Evolutionary conservation across 2,888 invertebrate species (phyloP).

Genomic region (Phragmatobia fuliginosa): DNA sequence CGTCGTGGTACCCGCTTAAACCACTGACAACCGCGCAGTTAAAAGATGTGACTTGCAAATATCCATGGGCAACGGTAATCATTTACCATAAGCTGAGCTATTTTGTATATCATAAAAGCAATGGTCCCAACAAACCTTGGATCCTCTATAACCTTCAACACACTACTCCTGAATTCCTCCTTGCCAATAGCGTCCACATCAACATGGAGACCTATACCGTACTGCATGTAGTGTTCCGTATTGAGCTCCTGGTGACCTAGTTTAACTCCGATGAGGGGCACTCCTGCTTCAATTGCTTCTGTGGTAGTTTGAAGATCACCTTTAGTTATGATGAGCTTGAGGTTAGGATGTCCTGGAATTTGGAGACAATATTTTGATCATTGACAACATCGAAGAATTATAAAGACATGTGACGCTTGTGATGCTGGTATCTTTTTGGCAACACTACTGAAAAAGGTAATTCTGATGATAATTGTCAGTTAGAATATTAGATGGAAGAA

Average conservation of each 20-base stretch:
- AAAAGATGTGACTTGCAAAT: too few species aligned
- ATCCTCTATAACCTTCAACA: slow-evolving; percentile 19
- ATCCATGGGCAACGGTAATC: too few species aligned
- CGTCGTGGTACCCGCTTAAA: too few species aligned
- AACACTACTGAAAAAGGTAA: too few species aligned
- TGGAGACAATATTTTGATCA: neutral
- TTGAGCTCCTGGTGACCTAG: slow-evolving; percentile 32
- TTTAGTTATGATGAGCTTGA: slow-evolving; percentile 38
- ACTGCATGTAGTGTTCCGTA: slow-evolving; percentile 23
- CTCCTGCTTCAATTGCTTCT: slow-evolving; percentile 31
- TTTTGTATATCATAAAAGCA: neutral
- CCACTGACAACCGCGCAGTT: too few species aligned
- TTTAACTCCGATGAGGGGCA: slow-evolving; percentile 35
- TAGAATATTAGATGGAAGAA: too few species aligned
- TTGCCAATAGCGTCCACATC: slow-evolving; percentile 7
- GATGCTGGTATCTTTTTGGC: too few species aligned
- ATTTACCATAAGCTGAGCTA: too few species aligned
- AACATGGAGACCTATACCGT: slow-evolving; percentile 16
- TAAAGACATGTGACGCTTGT: too few species aligned
- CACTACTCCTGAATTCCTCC: slow-evolving; percentile 10
- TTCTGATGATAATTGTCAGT: too few species aligned
- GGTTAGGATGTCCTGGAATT: slow-evolving; percentile 32
- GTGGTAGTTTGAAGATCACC: slow-evolving; percentile 37
- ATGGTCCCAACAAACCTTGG: slow-evolving; percentile 6
- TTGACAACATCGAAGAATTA: neutral